Evolutionary conservation across 2,797 vertebrate genomes (phyloP).

Genomic region (Lindbergichthys nudifrons): DNA sequence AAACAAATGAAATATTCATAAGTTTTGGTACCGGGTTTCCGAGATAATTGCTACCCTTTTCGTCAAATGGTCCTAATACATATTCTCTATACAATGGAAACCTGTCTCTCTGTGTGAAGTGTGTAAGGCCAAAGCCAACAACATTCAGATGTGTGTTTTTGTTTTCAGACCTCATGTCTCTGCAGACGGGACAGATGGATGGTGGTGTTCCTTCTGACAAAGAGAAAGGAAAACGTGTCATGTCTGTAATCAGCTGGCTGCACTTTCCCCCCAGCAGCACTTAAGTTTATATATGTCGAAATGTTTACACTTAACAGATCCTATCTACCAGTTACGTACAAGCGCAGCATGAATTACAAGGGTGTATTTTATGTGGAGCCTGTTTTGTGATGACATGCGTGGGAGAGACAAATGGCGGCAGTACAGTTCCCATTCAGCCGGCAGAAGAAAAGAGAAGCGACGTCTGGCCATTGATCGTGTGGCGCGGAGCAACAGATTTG

Average conservation of each 20-base stretch:
- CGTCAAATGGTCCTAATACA: background rate
- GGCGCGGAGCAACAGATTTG: conserved; percentile 59
- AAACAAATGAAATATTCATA: background rate
- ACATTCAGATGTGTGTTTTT: conserved; percentile 17
- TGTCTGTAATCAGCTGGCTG: conserved; percentile 38
- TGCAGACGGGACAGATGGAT: conserved; percentile 25
- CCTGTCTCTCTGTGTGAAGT: background rate
- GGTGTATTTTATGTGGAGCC: conserved; percentile 16
- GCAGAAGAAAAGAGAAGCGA: conserved; percentile 40
- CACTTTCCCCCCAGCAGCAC: conserved; percentile 28
- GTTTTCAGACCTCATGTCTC: conserved; percentile 13
- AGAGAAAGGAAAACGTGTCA: conserved; percentile 34
- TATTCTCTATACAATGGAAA: background rate
- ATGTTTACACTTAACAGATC: conserved; percentile 39
- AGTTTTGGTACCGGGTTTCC: background rate
- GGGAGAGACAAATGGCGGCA: conserved; percentile 68
- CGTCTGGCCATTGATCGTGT: conserved; percentile 76
- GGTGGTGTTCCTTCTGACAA: conserved; percentile 29
- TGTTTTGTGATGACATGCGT: conserved; percentile 56
- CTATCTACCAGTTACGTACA: conserved; percentile 36
- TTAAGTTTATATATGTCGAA: conserved; percentile 17
- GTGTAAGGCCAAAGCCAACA: conserved; percentile 4
- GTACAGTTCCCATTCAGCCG: conserved; percentile 62
- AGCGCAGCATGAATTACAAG: conserved; percentile 33
- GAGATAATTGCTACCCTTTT: background rate